Conservation (phyloP, 2,888 invertebrate genomes). For the Phortica magna region DNA sequence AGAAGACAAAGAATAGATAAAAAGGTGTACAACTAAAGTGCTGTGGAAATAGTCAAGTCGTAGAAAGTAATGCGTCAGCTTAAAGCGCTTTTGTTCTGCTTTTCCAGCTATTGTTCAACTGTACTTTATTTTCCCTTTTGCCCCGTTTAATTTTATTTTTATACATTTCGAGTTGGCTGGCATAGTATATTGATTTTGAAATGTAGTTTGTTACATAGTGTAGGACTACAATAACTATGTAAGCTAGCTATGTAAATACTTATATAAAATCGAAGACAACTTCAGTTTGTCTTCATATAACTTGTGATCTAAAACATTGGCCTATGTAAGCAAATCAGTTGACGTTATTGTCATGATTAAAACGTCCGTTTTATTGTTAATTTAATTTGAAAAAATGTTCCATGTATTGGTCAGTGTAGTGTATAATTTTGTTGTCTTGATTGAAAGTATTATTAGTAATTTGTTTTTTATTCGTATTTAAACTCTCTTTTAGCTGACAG, state of each 20-base stretch:
- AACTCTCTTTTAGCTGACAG: constrained; percentile 4
- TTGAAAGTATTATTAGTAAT: not conserved
- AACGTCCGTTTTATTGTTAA: too few species aligned
- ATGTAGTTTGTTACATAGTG: too few species aligned
- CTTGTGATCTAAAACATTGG: too few species aligned
- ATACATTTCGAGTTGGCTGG: not conserved
- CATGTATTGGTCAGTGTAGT: too few species aligned
- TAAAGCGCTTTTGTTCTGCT: constrained; percentile 39
- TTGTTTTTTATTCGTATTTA: not conserved
- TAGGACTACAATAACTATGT: too few species aligned
- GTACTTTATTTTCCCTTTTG: constrained; percentile 11
- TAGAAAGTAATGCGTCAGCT: constrained; percentile 48
- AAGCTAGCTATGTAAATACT: too few species aligned
- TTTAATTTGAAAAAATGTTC: too few species aligned
- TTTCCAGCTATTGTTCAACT: constrained; percentile 8
- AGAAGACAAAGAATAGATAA: constrained; percentile 29
- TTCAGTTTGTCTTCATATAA: too few species aligned
- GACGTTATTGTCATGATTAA: too few species aligned
- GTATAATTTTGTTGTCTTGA: not conserved
- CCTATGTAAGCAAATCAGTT: too few species aligned
- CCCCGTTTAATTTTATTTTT: not conserved
- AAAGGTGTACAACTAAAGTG: constrained; percentile 1
- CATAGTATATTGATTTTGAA: too few species aligned
- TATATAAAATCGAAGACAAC: too few species aligned
- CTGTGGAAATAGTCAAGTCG: not conserved